Percentiles rank a stretch among this genome's conserved stretches.
These are phyloP conservation scores for Drosophila incognita DNA, from an alignment of 2,888 invertebrate species.

Conservation along the genomic window DNA sequence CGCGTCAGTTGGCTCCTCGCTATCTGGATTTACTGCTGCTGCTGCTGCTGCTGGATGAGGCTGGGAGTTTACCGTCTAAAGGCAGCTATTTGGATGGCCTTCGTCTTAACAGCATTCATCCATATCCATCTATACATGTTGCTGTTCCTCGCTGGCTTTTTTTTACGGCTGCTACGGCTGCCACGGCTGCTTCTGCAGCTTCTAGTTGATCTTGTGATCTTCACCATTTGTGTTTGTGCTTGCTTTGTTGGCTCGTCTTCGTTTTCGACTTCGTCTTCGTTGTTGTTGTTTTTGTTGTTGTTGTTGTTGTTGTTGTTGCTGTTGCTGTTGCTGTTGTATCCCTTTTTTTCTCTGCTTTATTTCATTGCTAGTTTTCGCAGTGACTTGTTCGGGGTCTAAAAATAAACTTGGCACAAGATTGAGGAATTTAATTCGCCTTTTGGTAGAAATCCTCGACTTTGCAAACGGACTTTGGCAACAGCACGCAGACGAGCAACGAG, in stretches of 20 bases:
- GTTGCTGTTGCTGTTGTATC: slow-evolving; percentile 30
- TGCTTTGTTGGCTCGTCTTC: slow-evolving; percentile 58
- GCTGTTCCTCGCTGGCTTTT: slow-evolving; percentile 32
- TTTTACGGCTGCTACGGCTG: slow-evolving; percentile 37
- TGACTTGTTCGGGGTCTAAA: slow-evolving; percentile 70
- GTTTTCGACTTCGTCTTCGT: slow-evolving; percentile 31
- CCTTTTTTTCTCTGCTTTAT: slow-evolving; percentile 53
- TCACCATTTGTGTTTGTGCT: slow-evolving; percentile 61
- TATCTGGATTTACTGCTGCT: slow-evolving; percentile 68
- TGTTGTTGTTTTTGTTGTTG: slow-evolving; percentile 20
- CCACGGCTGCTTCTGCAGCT: slow-evolving; percentile 39
- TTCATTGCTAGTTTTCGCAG: slow-evolving; percentile 74
- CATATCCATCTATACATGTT: slow-evolving; percentile 68
- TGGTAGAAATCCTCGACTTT: slow-evolving; percentile 81
- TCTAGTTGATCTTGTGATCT: slow-evolving; percentile 66
- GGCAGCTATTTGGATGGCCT: slow-evolving; percentile 74
- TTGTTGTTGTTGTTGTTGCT: background rate
- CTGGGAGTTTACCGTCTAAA: slow-evolving; percentile 45
- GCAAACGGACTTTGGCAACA: slow-evolving; percentile 78
- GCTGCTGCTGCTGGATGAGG: slow-evolving; percentile 25
- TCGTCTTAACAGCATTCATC: slow-evolving; percentile 78
- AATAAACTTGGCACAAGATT: slow-evolving; percentile 80
- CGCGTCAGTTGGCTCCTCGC: slow-evolving; percentile 56
- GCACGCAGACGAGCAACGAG: slow-evolving; percentile 37
- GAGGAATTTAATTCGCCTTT: slow-evolving; percentile 83